Conservation (phyloP, 2,113 vertebrate genomes). For the Orientallactaga bullata region DNA sequence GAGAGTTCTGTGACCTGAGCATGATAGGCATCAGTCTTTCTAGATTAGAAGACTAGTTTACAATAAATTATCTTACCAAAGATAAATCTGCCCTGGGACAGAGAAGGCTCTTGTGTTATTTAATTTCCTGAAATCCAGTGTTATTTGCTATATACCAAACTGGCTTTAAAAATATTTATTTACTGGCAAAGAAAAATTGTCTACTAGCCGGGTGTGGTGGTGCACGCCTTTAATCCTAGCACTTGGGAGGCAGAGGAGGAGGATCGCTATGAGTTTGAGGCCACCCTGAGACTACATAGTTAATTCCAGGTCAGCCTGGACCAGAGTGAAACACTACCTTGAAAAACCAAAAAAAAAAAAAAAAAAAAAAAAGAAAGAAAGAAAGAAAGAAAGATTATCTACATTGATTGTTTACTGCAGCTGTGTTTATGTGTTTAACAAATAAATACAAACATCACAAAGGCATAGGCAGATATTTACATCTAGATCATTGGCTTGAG, state of each 20-base stretch:
- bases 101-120: slow-evolving; percentile 38
- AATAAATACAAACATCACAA: background rate
- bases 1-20: slow-evolving; percentile 8
- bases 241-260: no score
- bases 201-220: no score
- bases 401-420: background rate
- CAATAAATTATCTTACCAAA: background rate
- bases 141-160: background rate
- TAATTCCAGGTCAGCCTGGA: no score
- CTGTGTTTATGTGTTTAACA: slow-evolving; percentile 45
- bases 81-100: background rate
- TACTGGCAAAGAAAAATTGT: background rate
- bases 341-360: no score
- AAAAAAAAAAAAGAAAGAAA: no score
- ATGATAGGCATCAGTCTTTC: background rate
- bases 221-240: no score
- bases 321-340: no score
- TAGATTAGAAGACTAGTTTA: slow-evolving; percentile 8
- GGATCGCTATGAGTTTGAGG: no score
- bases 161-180: background rate
- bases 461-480: background rate
- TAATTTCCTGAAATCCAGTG: background rate
- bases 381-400: background rate
- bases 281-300: no score
- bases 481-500: background rate